Evolutionary conservation across 2,888 invertebrate genomes (phyloP).

Genomic region (Drosophila kokeensis): DNA sequence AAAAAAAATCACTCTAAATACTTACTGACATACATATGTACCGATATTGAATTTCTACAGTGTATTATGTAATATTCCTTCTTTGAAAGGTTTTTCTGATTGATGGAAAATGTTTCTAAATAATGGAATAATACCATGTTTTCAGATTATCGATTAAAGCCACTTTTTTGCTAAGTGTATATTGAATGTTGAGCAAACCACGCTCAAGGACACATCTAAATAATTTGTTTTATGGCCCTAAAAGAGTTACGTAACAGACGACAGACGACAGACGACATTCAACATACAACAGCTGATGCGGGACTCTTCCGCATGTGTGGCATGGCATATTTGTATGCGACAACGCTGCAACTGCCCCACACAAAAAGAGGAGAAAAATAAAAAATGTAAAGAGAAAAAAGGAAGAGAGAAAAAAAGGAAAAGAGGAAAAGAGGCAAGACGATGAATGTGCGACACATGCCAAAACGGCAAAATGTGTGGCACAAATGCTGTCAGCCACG

Average conservation of each 20-base stretch:
- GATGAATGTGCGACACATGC: conserved; percentile 65
- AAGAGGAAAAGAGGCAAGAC: conserved; percentile 30
- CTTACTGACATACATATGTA: no score
- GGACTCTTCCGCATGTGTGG: conserved; percentile 35
- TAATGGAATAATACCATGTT: background rate
- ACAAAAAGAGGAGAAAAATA: background rate
- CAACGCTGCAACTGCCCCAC: conserved; percentile 42
- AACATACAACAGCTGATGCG: conserved; percentile 66
- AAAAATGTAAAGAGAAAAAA: background rate
- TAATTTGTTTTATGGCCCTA: conserved; percentile 24
- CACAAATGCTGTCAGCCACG: conserved; percentile 27
- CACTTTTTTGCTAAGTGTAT: background rate
- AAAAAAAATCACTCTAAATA: background rate
- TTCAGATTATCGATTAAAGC: background rate
- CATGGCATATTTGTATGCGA: conserved; percentile 43
- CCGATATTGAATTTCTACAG: no score
- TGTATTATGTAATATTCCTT: no score
- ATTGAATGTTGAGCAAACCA: background rate
- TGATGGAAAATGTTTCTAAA: background rate
- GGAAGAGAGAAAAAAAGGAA: background rate
- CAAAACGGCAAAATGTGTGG: conserved; percentile 47
- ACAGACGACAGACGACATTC: conserved; percentile 32
- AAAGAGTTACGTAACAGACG: conserved; percentile 32
- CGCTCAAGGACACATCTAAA: conserved; percentile 47
- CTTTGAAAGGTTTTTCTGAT: fast-evolving